Evolutionary conservation across 2,888 invertebrate genomes (phyloP).

Genomic region (Escarpia spicata): DNA sequence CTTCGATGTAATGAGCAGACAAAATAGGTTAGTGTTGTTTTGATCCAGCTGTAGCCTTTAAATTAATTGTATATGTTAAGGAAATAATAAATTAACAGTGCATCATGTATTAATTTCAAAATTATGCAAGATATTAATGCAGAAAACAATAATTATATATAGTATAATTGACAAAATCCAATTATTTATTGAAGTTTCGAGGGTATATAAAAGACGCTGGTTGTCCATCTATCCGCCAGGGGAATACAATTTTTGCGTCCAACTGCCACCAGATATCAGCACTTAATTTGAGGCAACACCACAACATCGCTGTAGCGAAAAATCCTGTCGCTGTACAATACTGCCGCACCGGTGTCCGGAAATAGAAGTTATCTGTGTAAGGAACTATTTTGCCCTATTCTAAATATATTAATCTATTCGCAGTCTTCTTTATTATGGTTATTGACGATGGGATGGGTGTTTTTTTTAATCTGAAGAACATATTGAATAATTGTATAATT

Average conservation of each 20-base stretch:
- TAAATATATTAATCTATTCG: too few relatives aligned
- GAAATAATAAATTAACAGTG: background rate
- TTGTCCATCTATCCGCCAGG: background rate
- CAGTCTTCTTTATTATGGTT: too few relatives aligned
- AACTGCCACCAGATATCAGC: background rate
- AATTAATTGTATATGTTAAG: background rate
- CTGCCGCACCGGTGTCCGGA: too few relatives aligned
- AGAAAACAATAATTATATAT: background rate
- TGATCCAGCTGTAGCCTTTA: background rate
- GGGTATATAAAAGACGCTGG: background rate
- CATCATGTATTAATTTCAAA: background rate
- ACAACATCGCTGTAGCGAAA: background rate
- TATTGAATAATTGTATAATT: too few relatives aligned
- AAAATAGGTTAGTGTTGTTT: constrained; percentile 6
- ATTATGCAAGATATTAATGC: background rate
- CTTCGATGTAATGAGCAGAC: constrained; percentile 4
- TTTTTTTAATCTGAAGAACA: too few relatives aligned
- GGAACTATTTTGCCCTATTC: too few relatives aligned
- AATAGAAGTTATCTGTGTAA: too few relatives aligned
- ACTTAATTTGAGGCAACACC: background rate
- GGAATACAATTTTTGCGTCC: background rate
- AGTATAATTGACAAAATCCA: background rate
- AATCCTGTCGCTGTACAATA: too few relatives aligned
- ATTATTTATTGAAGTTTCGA: background rate
- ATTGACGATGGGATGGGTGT: too few relatives aligned